Percentiles rank a stretch among this genome's conserved stretches.
Conservation (phyloP, 2,888 invertebrate genomes). For the Mechanitis mazaeus region DNA sequence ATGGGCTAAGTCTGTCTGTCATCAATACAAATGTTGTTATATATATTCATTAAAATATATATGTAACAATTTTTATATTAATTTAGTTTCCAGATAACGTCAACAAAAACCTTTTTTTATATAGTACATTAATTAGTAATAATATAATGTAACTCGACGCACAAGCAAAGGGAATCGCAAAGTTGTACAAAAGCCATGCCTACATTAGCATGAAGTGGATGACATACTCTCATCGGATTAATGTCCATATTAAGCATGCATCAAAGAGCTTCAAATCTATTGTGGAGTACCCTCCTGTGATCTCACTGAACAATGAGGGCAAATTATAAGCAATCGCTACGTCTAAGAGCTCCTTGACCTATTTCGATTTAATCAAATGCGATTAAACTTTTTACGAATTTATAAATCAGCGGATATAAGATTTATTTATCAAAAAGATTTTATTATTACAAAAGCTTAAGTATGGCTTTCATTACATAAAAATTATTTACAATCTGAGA, state of each 20-base stretch:
- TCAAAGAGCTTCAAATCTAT: constrained; percentile 63
- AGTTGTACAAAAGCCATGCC: constrained; percentile 50
- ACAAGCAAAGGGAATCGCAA: constrained; percentile 53
- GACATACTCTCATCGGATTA: constrained; percentile 68
- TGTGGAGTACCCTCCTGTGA: constrained; percentile 54
- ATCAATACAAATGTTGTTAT: too few relatives aligned
- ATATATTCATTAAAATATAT: too few relatives aligned
- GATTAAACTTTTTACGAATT: constrained; percentile 18
- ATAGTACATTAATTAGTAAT: constrained; percentile 3
- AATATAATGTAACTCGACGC: constrained; percentile 28
- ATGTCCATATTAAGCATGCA: constrained; percentile 69
- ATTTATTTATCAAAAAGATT: background rate
- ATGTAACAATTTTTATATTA: too few relatives aligned
- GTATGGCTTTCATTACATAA: too few relatives aligned
- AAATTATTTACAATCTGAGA: too few relatives aligned
- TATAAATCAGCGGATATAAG: background rate
- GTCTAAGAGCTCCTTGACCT: constrained; percentile 66
- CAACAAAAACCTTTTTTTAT: background rate
- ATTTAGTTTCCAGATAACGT: too few relatives aligned
- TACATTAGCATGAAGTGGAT: constrained; percentile 67
- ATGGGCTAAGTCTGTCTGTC: too few relatives aligned
- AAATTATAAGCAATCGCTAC: constrained; percentile 66
- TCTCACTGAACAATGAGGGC: constrained; percentile 63
- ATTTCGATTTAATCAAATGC: constrained; percentile 53
- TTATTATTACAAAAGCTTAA: background rate